These are phyloP conservation scores for Knipowitschia caucasica DNA, from an alignment of 2,797 vertebrate species.

Conservation along the genomic window DNA sequence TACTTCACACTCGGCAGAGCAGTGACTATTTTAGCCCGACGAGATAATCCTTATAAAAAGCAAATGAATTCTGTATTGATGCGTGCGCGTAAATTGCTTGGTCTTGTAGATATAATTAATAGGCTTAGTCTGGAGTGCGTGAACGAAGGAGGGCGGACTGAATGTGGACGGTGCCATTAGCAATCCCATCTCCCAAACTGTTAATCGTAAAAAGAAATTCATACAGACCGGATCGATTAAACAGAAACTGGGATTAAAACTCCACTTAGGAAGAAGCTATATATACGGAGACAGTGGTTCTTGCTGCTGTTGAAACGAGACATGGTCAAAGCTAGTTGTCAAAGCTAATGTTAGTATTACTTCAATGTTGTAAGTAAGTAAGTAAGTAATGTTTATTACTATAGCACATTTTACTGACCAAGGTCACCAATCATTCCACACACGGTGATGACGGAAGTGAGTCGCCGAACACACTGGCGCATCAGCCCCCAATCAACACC, in stretches of 20 bases:
- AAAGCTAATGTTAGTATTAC: no score
- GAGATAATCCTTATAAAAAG: slow-evolving; percentile 11
- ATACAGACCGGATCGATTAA: slow-evolving; percentile 33
- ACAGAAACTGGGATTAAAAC: slow-evolving; percentile 26
- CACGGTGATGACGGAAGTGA: no score
- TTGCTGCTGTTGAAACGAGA: no score
- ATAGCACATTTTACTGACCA: no score
- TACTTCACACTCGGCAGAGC: slow-evolving; percentile 4
- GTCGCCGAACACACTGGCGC: no score
- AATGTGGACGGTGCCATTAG: slow-evolving; percentile 14
- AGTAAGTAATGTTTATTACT: no score
- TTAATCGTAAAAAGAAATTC: slow-evolving; percentile 36
- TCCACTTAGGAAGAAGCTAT: slow-evolving; percentile 17
- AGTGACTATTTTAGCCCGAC: slow-evolving; percentile 7
- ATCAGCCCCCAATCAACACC: no score
- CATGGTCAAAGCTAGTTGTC: no score
- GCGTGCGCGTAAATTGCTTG: slow-evolving; percentile 8
- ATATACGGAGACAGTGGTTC: slow-evolving; percentile 28
- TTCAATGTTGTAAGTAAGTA: no score
- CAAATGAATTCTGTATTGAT: slow-evolving; percentile 18
- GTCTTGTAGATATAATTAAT: slow-evolving; percentile 28
- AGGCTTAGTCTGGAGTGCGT: slow-evolving; percentile 14
- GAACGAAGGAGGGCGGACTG: slow-evolving; percentile 10
- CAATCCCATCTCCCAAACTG: slow-evolving; percentile 1
- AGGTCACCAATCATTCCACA: no score